These are phyloP conservation scores for Cacatua alba DNA, from an alignment of 2,113 vertebrate genomes.

Conservation along the genomic window DNA sequence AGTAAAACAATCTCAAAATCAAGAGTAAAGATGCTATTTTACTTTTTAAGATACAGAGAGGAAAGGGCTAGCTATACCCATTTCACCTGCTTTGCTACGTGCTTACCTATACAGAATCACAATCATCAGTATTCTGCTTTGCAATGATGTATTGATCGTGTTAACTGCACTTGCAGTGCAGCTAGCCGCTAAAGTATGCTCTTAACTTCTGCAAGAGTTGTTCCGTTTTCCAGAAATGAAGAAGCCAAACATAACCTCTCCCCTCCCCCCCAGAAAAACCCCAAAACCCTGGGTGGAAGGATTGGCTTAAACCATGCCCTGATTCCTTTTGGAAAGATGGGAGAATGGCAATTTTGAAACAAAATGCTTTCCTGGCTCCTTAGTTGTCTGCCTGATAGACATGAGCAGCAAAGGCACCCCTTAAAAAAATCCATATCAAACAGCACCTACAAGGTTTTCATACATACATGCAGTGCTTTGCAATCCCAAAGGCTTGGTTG, in stretches of 20 bases:
- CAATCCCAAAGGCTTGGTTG: not conserved
- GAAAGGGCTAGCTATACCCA: not conserved
- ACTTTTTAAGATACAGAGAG: not conserved
- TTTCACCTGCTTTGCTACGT: not conserved
- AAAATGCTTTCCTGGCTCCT: not conserved
- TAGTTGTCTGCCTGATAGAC: not conserved
- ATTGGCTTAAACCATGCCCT: not conserved
- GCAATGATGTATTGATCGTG: not conserved
- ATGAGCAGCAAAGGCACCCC: not conserved
- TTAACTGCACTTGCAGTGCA: not conserved
- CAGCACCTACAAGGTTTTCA: not conserved
- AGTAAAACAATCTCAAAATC: not conserved
- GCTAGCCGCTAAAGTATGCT: not conserved
- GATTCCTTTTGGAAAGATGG: not conserved
- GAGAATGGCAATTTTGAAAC: not conserved
- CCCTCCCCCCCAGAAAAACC: not conserved
- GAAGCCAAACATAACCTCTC: not conserved
- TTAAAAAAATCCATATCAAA: not conserved
- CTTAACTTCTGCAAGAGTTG: not conserved
- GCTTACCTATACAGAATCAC: not conserved
- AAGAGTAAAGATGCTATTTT: not conserved
- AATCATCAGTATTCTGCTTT: not conserved
- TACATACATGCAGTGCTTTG: not conserved
- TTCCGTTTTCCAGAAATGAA: not conserved
- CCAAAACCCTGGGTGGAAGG: not conserved